Evolutionary conservation across 2,797 vertebrate species (phyloP).

Genomic region (Eleutherodactylus coqui): DNA sequence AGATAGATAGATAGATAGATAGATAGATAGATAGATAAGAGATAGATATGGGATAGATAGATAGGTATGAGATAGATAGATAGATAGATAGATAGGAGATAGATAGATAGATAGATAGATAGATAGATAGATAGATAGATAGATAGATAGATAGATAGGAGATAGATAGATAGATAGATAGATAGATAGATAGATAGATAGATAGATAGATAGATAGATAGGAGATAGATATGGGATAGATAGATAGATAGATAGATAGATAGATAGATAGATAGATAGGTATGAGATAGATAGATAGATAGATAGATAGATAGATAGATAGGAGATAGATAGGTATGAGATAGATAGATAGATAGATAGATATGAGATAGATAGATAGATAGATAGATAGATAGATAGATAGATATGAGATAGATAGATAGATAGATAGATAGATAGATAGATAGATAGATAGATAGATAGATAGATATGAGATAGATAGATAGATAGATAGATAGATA

Average conservation of each 20-base stretch:
- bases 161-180: slow-evolving; percentile 5
- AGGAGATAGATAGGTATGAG: background rate
- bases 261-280: background rate
- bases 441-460: too few relatives aligned
- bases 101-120: slow-evolving; percentile 28
- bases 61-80: slow-evolving; percentile 12
- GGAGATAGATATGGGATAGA: background rate
- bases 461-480: too few relatives aligned
- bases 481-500: too few relatives aligned
- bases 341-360: background rate
- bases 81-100: background rate
- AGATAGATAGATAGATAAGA: too few relatives aligned
- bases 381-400: too few relatives aligned
- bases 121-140: slow-evolving; percentile 30
- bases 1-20: too few relatives aligned
- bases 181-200: slow-evolving; percentile 23
- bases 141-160: slow-evolving; percentile 23
- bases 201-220: slow-evolving; percentile 23
- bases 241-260: slow-evolving; percentile 14
- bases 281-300: slow-evolving; percentile 1
- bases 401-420: too few relatives aligned
- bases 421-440: too few relatives aligned
- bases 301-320: background rate
- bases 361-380: background rate
- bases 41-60: too few relatives aligned